Conservation (phyloP, 2,113 vertebrate genomes). For the Corydoras sp. region DNA sequence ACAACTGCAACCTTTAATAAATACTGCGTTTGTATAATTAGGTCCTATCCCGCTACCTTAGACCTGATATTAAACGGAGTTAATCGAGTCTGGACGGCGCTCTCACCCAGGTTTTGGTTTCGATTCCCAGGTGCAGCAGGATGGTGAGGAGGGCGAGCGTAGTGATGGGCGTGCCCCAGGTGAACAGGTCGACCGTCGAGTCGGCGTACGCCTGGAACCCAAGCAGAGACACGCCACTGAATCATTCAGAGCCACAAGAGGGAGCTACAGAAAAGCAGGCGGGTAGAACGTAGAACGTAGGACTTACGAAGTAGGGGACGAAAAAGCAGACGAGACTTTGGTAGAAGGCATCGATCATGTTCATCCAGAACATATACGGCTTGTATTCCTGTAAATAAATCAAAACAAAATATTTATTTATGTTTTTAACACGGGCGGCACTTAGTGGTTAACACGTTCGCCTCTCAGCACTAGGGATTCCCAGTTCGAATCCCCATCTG, state of each 20-base stretch:
- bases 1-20: too few species aligned
- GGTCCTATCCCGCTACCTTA: too few species aligned
- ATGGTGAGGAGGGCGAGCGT: constrained; percentile 85
- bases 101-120: constrained; percentile 97
- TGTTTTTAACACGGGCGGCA: too few species aligned
- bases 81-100: background rate
- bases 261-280: too few species aligned
- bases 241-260: too few species aligned
- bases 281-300: background rate
- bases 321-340: constrained; percentile 96
- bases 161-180: constrained; percentile 92
- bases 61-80: too few species aligned
- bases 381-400: constrained; percentile 78
- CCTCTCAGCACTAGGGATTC: too few species aligned
- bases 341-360: constrained; percentile 95
- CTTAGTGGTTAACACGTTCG: too few species aligned
- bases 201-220: constrained; percentile 78
- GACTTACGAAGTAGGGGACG: constrained; percentile 94
- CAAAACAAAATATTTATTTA: background rate
- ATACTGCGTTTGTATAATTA: too few species aligned
- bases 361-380: constrained; percentile 94
- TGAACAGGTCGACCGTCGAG: constrained; percentile 86
- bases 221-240: too few species aligned
- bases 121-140: constrained; percentile 88
- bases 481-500: too few species aligned